Percentiles rank a stretch among this genome's conserved stretches.
Evolutionary conservation across 2,113 vertebrate species (phyloP).

Genomic region (Isurus oxyrinchus): DNA sequence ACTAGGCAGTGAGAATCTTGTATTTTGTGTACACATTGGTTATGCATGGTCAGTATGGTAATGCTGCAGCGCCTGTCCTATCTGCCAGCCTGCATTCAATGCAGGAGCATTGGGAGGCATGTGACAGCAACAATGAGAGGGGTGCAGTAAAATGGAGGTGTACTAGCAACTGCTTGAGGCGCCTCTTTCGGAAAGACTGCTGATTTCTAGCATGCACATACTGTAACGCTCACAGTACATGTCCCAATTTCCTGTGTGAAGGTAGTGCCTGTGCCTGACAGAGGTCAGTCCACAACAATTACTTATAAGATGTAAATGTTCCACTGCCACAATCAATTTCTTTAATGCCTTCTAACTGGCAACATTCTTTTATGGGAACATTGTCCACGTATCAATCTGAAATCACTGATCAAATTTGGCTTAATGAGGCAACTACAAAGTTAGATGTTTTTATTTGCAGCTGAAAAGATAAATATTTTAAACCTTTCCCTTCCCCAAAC

Average conservation of each 20-base stretch:
- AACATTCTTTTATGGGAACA: background rate
- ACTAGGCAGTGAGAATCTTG: background rate
- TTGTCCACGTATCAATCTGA: background rate
- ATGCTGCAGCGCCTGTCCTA: background rate
- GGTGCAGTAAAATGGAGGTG: background rate
- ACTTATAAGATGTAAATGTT: background rate
- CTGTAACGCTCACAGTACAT: background rate
- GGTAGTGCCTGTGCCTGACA: background rate
- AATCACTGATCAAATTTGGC: background rate
- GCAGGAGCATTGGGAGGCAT: background rate
- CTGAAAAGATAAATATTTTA: background rate
- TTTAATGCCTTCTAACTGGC: background rate
- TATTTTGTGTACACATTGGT: background rate
- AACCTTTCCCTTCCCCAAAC: background rate
- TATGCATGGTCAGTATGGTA: background rate
- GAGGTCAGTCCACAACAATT: background rate
- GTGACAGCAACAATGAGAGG: background rate
- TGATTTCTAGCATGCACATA: background rate
- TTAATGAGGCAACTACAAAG: background rate
- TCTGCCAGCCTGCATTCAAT: background rate
- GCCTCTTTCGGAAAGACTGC: background rate
- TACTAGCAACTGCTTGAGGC: background rate
- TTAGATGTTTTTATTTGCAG: background rate
- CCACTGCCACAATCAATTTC: background rate
- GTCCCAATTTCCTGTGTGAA: background rate